phyloP scores from a whole-genome alignment of 1,140 invertebrate species.

The Phocides pigmalion region DNA sequence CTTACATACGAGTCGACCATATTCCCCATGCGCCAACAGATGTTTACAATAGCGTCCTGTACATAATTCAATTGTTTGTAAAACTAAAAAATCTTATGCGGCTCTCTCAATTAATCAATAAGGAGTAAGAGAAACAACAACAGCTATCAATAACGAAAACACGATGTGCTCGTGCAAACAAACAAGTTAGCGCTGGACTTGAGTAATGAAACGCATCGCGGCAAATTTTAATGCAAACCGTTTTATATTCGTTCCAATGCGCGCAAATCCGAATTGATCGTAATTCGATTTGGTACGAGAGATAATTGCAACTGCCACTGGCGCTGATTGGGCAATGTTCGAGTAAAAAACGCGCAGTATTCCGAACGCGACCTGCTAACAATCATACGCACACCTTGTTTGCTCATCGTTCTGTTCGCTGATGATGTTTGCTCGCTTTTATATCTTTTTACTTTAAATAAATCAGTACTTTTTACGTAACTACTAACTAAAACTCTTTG shows the following conservation, averaged over 20 bases:
- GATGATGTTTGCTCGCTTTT: constrained; percentile 77
- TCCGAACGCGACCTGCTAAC: constrained; percentile 49
- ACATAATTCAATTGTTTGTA: too few relatives aligned
- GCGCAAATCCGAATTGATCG: constrained; percentile 84
- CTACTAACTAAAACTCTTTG: too few relatives aligned
- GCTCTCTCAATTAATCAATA: not conserved
- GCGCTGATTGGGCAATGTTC: constrained; percentile 75
- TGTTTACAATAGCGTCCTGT: too few relatives aligned
- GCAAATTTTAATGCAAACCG: constrained; percentile 83
- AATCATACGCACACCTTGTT: constrained; percentile 74
- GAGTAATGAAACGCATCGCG: constrained; percentile 77
- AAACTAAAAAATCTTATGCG: too few relatives aligned
- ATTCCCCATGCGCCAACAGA: too few relatives aligned
- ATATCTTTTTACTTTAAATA: constrained; percentile 55
- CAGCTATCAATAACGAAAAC: constrained; percentile 44
- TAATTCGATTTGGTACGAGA: constrained; percentile 81
- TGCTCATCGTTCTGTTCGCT: constrained; percentile 62
- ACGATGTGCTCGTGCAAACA: constrained; percentile 42
- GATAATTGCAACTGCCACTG: constrained; percentile 83
- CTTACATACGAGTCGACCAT: too few relatives aligned
- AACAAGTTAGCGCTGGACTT: constrained; percentile 69
- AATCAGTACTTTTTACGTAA: constrained; percentile 6
- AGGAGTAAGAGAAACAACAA: constrained; percentile 38
- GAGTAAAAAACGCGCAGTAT: constrained; percentile 66
- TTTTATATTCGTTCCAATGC: constrained; percentile 82